Conservation (phyloP, 2,797 vertebrate genomes). For the Tapera naevia region DNA sequence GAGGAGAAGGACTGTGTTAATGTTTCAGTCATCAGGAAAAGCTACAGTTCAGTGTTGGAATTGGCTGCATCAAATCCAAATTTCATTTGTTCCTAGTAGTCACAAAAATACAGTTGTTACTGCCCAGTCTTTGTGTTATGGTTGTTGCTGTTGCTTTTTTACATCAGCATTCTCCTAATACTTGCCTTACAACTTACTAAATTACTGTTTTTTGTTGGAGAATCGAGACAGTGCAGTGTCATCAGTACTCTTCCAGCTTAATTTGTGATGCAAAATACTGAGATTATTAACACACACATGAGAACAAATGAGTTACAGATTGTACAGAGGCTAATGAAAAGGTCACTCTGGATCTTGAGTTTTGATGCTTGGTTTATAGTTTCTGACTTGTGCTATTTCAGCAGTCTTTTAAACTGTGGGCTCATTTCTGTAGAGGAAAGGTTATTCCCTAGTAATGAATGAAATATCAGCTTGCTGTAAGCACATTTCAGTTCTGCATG, state of each 20-base stretch:
- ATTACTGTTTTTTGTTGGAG: background rate
- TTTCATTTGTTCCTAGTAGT: background rate
- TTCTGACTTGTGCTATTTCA: background rate
- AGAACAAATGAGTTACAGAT: background rate
- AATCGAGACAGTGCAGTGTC: background rate
- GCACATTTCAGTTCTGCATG: background rate
- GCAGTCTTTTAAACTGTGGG: background rate
- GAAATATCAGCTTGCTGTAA: background rate
- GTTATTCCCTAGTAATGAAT: background rate
- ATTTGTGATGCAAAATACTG: background rate
- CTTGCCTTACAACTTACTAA: background rate
- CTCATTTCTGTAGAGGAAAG: background rate
- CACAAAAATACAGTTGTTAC: background rate
- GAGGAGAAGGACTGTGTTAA: background rate
- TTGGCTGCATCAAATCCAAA: background rate
- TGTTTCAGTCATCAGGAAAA: background rate
- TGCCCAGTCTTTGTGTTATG: background rate
- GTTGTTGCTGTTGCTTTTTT: background rate
- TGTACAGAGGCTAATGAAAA: background rate
- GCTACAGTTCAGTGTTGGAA: background rate
- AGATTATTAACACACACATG: background rate
- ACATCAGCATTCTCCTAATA: background rate
- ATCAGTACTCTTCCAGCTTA: background rate
- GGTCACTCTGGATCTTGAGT: background rate
- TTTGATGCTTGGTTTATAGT: background rate